Conservation (phyloP, 2,797 vertebrate genomes). For the Caiman crocodilus region DNA sequence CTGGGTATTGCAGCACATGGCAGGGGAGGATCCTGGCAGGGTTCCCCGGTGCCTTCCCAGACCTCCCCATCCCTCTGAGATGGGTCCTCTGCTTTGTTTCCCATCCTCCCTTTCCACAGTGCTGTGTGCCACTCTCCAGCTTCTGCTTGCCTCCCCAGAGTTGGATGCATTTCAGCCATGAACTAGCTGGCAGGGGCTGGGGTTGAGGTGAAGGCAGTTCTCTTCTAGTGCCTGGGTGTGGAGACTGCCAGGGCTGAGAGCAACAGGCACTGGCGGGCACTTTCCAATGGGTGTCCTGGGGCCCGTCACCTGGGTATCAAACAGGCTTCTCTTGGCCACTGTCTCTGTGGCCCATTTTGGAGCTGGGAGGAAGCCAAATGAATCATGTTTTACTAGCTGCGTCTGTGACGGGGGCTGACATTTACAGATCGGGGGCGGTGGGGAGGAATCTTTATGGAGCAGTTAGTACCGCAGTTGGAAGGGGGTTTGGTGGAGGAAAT, state of each 20-base stretch:
- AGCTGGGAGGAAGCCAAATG: background rate
- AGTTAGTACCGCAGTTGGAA: rapidly evolving
- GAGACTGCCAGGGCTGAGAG: no score
- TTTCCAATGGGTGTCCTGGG: no score
- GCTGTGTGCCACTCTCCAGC: no score
- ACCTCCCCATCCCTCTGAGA: background rate
- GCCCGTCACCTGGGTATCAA: background rate
- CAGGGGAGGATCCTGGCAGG: background rate
- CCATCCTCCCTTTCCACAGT: background rate
- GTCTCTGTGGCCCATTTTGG: background rate
- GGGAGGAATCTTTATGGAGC: background rate
- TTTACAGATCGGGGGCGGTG: background rate
- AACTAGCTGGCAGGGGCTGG: no score
- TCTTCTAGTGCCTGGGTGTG: background rate
- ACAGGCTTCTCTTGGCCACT: background rate
- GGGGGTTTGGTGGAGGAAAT: background rate
- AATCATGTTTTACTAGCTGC: background rate
- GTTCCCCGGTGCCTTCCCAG: background rate
- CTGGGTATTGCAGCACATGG: no score
- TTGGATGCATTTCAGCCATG: background rate
- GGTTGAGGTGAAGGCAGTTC: background rate
- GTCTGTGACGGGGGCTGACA: background rate
- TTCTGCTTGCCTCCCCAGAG: background rate
- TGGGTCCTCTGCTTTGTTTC: background rate
- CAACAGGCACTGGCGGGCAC: no score